These are phyloP conservation scores for Pristionchus entomophagus DNA, from an alignment of 2,888 invertebrate genomes.

Conservation along the genomic window DNA sequence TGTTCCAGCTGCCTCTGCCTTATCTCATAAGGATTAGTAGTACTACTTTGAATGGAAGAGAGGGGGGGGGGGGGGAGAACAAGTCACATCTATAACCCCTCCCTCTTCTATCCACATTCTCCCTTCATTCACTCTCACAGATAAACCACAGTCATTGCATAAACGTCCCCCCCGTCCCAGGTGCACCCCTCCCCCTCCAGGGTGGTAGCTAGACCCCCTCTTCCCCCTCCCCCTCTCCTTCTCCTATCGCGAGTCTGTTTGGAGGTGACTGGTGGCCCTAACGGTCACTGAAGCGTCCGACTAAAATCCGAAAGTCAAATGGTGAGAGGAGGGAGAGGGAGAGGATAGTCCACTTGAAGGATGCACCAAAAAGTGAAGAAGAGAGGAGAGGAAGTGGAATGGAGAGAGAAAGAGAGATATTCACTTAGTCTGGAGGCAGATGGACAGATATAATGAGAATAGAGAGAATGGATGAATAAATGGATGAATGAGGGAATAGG, in stretches of 20 bases:
- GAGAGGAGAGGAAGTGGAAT: not conserved
- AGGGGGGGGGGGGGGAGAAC: too few relatives aligned
- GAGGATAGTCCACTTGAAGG: not conserved
- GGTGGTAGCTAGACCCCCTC: not conserved
- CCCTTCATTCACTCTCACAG: not conserved
- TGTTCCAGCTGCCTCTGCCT: not conserved
- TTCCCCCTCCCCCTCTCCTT: not conserved
- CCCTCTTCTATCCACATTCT: constrained; percentile 15
- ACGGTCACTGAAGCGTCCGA: constrained; percentile 35
- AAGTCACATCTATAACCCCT: constrained; percentile 18
- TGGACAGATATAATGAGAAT: not conserved
- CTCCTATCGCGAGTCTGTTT: constrained; percentile 2
- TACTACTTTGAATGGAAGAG: not conserved
- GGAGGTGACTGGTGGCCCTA: constrained; percentile 4
- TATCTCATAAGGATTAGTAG: constrained; percentile 28
- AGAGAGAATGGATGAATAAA: too few relatives aligned
- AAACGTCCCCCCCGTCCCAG: constrained; percentile 38
- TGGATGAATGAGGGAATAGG: constrained; percentile 10
- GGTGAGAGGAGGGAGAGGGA: not conserved
- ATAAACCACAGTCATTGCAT: constrained; percentile 37
- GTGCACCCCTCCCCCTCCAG: not conserved
- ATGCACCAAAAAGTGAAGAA: not conserved
- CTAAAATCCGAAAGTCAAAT: constrained; percentile 28
- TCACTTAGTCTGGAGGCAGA: not conserved
- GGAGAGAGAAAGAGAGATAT: not conserved